Percentiles rank a stretch among this genome's conserved stretches.
Conservation (phyloP, 2,888 invertebrate genomes). For the Diachrysia chrysitis region DNA sequence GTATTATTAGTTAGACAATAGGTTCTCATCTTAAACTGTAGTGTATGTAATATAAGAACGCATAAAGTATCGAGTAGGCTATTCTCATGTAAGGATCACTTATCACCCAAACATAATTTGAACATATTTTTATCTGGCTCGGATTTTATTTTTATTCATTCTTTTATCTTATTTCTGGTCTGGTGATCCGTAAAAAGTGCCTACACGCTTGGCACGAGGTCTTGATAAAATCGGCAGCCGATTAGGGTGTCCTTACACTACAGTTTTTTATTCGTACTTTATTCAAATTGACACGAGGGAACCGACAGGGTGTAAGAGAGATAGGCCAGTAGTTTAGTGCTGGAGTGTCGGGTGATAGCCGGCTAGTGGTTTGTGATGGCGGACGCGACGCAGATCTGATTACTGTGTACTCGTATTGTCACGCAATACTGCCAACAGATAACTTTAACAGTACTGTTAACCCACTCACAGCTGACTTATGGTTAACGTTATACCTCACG, state of each 20-base stretch:
- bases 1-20: conserved; percentile 4
- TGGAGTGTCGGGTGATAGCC: conserved; percentile 67
- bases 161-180: conserved; percentile 63
- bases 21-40: neutral
- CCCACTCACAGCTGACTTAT: conserved; percentile 19
- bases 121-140: conserved; percentile 36
- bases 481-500: conserved; percentile 9
- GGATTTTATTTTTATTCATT: conserved; percentile 60
- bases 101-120: conserved; percentile 40
- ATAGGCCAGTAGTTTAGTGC: conserved; percentile 78
- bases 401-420: conserved; percentile 77
- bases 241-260: conserved; percentile 76
- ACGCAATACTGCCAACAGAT: conserved; percentile 77
- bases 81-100: conserved; percentile 23
- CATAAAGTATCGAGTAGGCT: neutral
- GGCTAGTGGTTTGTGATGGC: conserved; percentile 59
- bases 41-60: neutral
- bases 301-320: conserved; percentile 78
- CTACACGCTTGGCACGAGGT: conserved; percentile 68
- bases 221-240: conserved; percentile 77
- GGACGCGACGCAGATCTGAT: conserved; percentile 75
- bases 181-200: conserved; percentile 72
- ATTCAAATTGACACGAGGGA: conserved; percentile 79
- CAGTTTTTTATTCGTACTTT: conserved; percentile 79
- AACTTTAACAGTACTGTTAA: conserved; percentile 64